Percentiles rank a stretch among this genome's conserved stretches.
Evolutionary conservation across 2,888 invertebrate species (phyloP).

Genomic region (Brachyptera putata): DNA sequence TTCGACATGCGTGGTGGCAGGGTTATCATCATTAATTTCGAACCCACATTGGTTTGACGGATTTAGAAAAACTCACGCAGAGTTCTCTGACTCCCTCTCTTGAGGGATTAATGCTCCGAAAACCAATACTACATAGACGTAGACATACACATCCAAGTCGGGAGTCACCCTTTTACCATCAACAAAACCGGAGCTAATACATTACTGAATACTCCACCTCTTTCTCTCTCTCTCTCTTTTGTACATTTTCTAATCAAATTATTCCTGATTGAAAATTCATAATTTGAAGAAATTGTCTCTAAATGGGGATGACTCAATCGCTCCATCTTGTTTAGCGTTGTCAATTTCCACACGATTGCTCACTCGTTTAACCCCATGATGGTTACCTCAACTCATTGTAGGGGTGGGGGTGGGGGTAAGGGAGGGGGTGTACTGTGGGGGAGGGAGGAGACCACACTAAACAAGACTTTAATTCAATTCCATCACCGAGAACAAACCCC

Average conservation of each 20-base stretch:
- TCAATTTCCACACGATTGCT: slow-evolving; percentile 2
- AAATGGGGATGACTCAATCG: slow-evolving; percentile 19
- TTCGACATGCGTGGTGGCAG: too few species aligned
- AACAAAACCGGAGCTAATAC: too few species aligned
- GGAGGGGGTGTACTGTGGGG: neutral
- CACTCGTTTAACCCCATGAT: slow-evolving; percentile 7
- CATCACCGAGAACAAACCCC: slow-evolving; percentile 21
- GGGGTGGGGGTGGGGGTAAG: neutral
- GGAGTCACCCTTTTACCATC: too few species aligned
- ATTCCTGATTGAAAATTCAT: slow-evolving; percentile 7
- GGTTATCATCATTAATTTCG: too few species aligned
- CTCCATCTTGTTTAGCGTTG: slow-evolving; percentile 6
- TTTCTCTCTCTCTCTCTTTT: too few species aligned
- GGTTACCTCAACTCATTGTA: neutral
- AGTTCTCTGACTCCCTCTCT: too few species aligned
- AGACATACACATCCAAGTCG: too few species aligned
- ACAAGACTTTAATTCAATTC: slow-evolving; percentile 28
- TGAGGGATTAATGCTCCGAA: too few species aligned
- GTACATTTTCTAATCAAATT: neutral
- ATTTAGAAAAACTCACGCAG: too few species aligned
- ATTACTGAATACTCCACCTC: too few species aligned
- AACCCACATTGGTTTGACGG: too few species aligned
- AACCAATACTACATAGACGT: too few species aligned
- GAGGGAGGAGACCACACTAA: slow-evolving; percentile 8
- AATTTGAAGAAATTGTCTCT: slow-evolving; percentile 14